Evolutionary conservation across 1,140 invertebrate species (phyloP), one percentile per base, ranked within the genome.

Genomic region (Aphaenogaster floridana): DNA sequence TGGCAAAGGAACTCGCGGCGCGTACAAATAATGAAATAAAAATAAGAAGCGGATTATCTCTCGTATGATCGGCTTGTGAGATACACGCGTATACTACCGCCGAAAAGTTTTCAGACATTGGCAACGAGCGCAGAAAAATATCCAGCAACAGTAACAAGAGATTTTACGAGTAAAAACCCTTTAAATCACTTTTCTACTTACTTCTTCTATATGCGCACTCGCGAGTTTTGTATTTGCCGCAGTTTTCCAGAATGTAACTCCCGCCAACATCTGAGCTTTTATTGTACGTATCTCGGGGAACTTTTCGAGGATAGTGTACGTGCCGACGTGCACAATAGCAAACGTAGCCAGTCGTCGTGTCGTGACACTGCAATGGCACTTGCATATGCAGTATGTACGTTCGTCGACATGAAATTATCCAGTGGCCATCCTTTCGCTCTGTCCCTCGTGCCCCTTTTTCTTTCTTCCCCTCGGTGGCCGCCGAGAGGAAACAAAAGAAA

Each of bases 381-480:
- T 87, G 57, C 86, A 85, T 90, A 89, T 89, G 87, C 79, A 85
- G 45, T 64, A 79, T 39, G 61, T 63, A 79, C 48, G 61, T 63
- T 80, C 66, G 68, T 83, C 64, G 81, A 79, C 86, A 68, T 59
- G 80, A 90, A 89, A 90, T 88, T 86, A 79, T 90, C 88, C 61
- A 68, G 39, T 81, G 86, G 57, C 59, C 61, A 88, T 79, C 64
- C 85, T 83, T 36, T 81, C 28, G 57, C 52, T 57, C 78, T 42
- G 6, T 54, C 36, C n/a, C 52, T 79, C 7, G 11, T 59, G 64
- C 59, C 68, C 36, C 13, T 74, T 85, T 86, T 61, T 61, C 64
- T 39, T 68, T 36, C 34, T 78, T 28, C 21, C 28, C 45, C 15
- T 57, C 15, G 9, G 50, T 5, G n/a, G 48, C 6, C 39, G 57